Conservation (phyloP, 2,797 vertebrate species). For the Apodemus agrarius region DNA sequence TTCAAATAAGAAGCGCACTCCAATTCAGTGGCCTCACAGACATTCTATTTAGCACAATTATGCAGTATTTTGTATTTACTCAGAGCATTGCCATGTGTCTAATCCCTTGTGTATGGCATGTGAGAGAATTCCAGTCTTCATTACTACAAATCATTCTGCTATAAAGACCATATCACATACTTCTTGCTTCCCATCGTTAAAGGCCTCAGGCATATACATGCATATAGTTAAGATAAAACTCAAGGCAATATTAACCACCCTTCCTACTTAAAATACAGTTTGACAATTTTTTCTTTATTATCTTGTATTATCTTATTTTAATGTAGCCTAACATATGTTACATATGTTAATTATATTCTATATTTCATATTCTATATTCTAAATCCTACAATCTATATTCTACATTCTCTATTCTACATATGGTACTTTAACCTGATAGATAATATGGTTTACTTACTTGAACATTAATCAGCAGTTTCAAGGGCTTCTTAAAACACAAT, state of each 20-base stretch:
- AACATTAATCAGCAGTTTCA: neutral
- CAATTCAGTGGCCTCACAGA: neutral
- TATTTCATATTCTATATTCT: too few species aligned
- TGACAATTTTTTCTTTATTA: neutral
- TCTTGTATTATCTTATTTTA: neutral
- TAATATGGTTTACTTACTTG: neutral
- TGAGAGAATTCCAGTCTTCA: neutral
- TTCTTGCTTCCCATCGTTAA: neutral
- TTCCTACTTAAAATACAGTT: neutral
- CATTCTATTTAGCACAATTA: neutral
- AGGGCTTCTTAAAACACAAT: neutral
- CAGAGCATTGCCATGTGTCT: neutral
- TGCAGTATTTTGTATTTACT: neutral
- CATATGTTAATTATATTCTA: neutral
- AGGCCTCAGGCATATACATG: neutral
- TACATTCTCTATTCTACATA: neutral
- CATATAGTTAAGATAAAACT: neutral
- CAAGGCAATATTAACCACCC: neutral
- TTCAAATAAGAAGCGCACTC: neutral
- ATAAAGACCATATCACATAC: neutral
- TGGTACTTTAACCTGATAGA: neutral
- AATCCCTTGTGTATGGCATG: neutral
- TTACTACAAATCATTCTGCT: neutral
- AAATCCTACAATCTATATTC: neutral
- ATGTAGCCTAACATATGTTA: neutral